These are phyloP conservation scores for Chelidonichthys spinosus DNA, from an alignment of 2,797 vertebrate species.

Conservation along the genomic window DNA sequence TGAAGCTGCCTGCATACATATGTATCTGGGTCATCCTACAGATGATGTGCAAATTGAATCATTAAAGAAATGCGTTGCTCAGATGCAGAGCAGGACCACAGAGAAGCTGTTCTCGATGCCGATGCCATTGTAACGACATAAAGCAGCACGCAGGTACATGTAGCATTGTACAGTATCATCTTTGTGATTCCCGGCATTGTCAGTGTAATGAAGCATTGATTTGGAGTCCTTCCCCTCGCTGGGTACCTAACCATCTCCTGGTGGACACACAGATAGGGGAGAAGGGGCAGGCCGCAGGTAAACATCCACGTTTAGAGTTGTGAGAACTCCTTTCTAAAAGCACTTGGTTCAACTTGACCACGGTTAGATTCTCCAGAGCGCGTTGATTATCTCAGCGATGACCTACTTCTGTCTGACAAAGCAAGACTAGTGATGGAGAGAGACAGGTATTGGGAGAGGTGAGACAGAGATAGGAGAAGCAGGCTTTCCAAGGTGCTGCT, in stretches of 20 bases:
- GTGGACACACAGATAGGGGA: conserved; percentile 30
- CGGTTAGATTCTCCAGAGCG: conserved; percentile 46
- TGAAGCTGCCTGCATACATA: conserved; percentile 58
- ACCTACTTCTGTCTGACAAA: conserved; percentile 69
- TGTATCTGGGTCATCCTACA: conserved; percentile 79
- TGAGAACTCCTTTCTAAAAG: conserved; percentile 52
- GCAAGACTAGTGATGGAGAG: conserved; percentile 25
- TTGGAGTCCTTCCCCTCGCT: conserved; percentile 31
- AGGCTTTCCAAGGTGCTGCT: conserved; percentile 30
- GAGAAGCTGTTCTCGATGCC: conserved; percentile 10
- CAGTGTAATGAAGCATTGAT: conserved; percentile 38
- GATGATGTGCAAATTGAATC: conserved; percentile 73
- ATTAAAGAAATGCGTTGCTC: conserved; percentile 63
- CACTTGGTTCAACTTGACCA: conserved; percentile 52
- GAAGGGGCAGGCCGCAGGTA: conserved; percentile 29
- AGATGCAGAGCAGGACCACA: conserved; percentile 26
- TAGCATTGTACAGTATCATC: conserved; percentile 9
- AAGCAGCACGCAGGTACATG: conserved; percentile 16
- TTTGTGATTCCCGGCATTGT: conserved; percentile 26
- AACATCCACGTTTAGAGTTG: conserved; percentile 44
- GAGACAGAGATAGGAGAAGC: conserved; percentile 19
- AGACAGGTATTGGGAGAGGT: conserved; percentile 52
- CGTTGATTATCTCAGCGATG: conserved; percentile 58
- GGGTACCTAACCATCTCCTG: conserved; percentile 24
- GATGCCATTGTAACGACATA: conserved; percentile 14